Conservation (phyloP, 92 coral and sea anemone species). For the Phymanthus crucifer region DNA sequence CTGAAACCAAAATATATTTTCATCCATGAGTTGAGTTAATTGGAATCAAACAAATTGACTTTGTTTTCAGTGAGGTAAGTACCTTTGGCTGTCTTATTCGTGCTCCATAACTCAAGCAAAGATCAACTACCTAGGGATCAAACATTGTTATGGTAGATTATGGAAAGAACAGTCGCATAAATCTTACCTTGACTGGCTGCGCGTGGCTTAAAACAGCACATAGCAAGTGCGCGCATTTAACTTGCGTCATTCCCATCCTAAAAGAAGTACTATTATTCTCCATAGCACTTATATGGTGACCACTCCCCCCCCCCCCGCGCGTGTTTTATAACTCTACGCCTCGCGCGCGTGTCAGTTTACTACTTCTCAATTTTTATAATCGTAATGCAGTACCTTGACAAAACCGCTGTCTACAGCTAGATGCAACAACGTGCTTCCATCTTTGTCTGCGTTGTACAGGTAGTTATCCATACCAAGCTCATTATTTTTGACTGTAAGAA, state of each 20-base stretch:
- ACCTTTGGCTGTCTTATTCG: conserved; percentile 70
- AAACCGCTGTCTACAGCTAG: conserved; percentile 70
- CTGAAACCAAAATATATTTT: conserved; percentile 21
- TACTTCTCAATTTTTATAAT: neutral
- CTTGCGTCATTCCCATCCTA: no score
- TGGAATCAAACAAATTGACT: neutral
- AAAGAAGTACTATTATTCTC: no score
- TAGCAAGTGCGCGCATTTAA: no score
- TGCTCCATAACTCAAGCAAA: conserved; percentile 57
- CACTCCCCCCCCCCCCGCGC: no score
- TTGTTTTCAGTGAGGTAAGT: neutral
- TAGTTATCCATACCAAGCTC: conserved; percentile 26
- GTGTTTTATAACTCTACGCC: neutral
- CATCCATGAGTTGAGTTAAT: neutral
- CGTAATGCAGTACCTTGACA: conserved; percentile 21
- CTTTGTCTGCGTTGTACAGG: conserved; percentile 48
- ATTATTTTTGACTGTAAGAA: conserved; percentile 29
- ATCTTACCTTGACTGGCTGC: no score
- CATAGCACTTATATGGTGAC: no score
- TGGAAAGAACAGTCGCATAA: no score
- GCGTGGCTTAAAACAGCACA: no score
- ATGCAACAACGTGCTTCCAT: conserved; percentile 62
- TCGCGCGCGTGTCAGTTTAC: neutral
- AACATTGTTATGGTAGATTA: neutral
- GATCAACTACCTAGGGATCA: conserved; percentile 47